Base-by-base conservation (phyloP, 64 coral and sea anemone genomes). In the Hydrozoanthus tunicans region DNA sequence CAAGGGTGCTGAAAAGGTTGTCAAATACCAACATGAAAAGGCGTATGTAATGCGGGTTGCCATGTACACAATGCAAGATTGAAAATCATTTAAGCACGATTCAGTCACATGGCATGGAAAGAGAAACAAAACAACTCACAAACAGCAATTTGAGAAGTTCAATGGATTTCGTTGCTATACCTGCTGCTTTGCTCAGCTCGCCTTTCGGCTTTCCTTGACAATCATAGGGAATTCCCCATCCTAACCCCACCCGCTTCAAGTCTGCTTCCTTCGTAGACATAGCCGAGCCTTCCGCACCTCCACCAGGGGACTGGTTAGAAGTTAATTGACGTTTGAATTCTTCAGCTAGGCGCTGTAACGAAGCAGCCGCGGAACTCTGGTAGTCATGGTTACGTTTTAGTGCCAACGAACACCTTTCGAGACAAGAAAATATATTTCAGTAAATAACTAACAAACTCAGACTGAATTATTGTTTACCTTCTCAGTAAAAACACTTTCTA, bases 301-400 rank as follows among this genome's bases (percentile, higher is more conserved):
- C 43, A 67, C 24, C 51, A 59, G 59, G 59, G 43, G 80, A 64
- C 5, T 82, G 60, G 43, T 11, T 26, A 82, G 12, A 11, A 64
- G 60, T 5, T 26, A 64, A 25, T 63, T 5, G 11, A 17, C 65
- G 62, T 55, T 13, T n/a, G 27, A 53, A 64, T 67, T 83, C 81
- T 55, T 83, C 11, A 66, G 66, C 60, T 15, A 83, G 60, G 14
- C 51, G 81, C n/a, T 51, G 81, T 15, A 83, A 83, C 32, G 66
- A 53, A 66, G 7, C 14, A 15, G 81, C 81, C 64, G 81, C 62
- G 9, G 81, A 83, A 15, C 4, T 60, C n/a, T 83, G 81, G 6
- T 83, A 10, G 62, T 83, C 81, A 8, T 68, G 11, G 12, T 6
- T 83, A 83, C 81, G 81, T 12, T 83, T 83, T 60, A 83, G 53